phyloP scores from a whole-genome alignment of 2,888 invertebrate species.

The Saturnia japonica region DNA sequence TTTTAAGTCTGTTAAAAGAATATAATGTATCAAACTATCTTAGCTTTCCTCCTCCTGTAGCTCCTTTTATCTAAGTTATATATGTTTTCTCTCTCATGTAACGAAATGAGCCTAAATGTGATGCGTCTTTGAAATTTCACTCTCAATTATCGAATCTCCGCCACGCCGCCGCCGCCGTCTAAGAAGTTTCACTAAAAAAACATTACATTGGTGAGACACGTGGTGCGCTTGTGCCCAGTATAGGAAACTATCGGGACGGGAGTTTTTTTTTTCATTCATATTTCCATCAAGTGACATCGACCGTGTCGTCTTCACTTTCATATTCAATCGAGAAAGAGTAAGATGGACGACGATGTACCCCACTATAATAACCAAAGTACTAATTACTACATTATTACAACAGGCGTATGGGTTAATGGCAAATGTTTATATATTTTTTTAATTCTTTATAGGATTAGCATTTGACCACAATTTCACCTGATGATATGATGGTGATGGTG shows the following conservation, averaged over 20 bases:
- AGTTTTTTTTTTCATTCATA: conserved; percentile 57
- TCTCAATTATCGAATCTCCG: no score
- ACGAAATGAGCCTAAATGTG: no score
- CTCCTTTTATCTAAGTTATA: no score
- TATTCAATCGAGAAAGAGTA: background rate
- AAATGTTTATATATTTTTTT: no score
- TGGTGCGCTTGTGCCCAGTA: conserved; percentile 36
- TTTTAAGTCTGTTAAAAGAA: no score
- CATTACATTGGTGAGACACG: conserved; percentile 29
- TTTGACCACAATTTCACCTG: background rate
- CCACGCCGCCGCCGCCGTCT: no score
- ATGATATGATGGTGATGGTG: background rate
- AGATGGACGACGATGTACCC: background rate
- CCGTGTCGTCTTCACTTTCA: conserved; percentile 29
- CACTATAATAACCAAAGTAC: background rate
- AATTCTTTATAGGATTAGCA: background rate
- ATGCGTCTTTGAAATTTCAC: no score
- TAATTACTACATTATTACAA: background rate
- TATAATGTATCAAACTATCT: no score
- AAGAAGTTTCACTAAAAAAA: no score
- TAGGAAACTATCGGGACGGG: conserved; percentile 63
- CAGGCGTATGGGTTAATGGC: background rate
- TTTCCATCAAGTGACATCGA: conserved; percentile 57
- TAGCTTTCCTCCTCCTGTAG: no score
- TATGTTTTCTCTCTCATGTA: no score